These are phyloP conservation scores for Leptodactylus fuscus DNA, from an alignment of 2,113 vertebrate species.

Conservation along the genomic window DNA sequence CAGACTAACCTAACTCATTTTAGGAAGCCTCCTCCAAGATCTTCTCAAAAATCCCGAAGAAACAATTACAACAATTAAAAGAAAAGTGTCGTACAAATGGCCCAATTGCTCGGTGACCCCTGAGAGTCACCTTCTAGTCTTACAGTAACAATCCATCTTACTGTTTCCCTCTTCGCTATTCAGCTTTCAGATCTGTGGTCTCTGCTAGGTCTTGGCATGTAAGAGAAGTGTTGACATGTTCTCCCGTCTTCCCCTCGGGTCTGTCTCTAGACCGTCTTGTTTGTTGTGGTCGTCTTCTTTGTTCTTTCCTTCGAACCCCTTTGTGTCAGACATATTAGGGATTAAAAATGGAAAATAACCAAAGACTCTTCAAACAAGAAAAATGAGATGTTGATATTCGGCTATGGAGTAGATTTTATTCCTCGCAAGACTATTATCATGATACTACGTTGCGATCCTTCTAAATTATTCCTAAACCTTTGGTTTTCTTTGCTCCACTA, in stretches of 20 bases:
- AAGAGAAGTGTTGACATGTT: slow-evolving; percentile 49
- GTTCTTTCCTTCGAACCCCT: slow-evolving; percentile 18
- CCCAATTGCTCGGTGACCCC: neutral
- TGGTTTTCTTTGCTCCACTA: slow-evolving; percentile 4
- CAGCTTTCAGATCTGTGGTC: slow-evolving; percentile 28
- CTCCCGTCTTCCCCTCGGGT: slow-evolving; percentile 36
- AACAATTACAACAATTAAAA: neutral
- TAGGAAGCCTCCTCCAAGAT: no score
- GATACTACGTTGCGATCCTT: neutral
- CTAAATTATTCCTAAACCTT: neutral
- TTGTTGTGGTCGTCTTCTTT: slow-evolving; percentile 42
- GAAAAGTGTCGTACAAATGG: neutral
- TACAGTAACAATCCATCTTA: slow-evolving; percentile 26
- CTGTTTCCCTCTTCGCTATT: neutral
- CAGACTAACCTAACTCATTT: no score
- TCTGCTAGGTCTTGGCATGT: slow-evolving; percentile 26
- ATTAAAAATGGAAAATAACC: slow-evolving; percentile 23
- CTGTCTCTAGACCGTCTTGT: slow-evolving; percentile 16
- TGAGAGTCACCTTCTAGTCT: neutral
- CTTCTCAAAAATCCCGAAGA: neutral
- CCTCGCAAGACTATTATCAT: neutral
- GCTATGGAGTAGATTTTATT: neutral
- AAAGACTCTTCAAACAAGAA: slow-evolving; percentile 42
- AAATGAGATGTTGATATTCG: slow-evolving; percentile 41
- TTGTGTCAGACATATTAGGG: slow-evolving; percentile 43